Evolutionary conservation across 2,113 vertebrate species (phyloP).

Genomic region (Tor tambroides): DNA sequence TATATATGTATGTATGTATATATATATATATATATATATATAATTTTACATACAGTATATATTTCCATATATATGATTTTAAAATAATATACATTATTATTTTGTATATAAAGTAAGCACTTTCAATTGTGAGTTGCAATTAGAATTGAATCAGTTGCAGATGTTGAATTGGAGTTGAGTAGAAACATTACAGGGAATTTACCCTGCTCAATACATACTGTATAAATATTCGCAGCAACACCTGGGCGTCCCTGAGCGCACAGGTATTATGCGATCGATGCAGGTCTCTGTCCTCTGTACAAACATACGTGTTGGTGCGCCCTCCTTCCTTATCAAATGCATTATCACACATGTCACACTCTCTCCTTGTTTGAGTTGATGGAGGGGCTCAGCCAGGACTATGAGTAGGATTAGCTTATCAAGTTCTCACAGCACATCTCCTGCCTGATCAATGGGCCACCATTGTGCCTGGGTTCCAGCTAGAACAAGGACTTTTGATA

Average conservation of each 20-base stretch:
- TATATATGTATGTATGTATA: too few species aligned
- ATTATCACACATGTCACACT: constrained; percentile 36
- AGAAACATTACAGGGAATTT: neutral
- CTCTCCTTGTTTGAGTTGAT: constrained; percentile 55
- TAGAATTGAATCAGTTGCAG: neutral
- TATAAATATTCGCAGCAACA: neutral
- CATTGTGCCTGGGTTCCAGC: constrained; percentile 67
- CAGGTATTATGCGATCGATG: constrained; percentile 13
- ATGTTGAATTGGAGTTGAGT: neutral
- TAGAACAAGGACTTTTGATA: constrained; percentile 76
- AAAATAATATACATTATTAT: too few species aligned
- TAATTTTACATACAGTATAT: too few species aligned
- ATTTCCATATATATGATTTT: too few species aligned
- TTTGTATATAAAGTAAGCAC: too few species aligned
- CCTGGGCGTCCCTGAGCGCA: constrained; percentile 23
- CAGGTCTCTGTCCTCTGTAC: constrained; percentile 4
- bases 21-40: too few species aligned
- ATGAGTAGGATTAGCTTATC: constrained; percentile 79
- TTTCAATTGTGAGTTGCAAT: neutral
- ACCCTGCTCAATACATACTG: neutral
- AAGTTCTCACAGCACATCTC: constrained; percentile 67
- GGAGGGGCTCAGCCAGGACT: constrained; percentile 55
- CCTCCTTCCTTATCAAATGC: neutral
- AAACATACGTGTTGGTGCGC: constrained; percentile 1
- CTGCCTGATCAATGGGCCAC: constrained; percentile 74